These are phyloP conservation scores for Cosmia trapezina DNA, from an alignment of 2,888 invertebrate species.

Conservation along the genomic window DNA sequence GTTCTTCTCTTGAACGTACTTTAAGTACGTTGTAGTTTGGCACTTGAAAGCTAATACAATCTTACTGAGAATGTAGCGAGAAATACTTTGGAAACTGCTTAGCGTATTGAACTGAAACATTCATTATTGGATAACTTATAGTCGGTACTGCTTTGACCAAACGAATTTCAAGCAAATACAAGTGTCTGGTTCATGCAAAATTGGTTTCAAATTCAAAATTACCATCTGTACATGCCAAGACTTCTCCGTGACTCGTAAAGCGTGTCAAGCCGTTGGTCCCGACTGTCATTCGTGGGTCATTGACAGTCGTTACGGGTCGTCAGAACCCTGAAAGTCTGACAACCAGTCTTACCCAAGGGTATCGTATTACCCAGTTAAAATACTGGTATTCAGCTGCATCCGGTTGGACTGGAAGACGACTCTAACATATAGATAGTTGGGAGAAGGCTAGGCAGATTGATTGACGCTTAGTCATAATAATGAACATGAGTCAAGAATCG, in stretches of 20 bases:
- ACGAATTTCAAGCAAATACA: background rate
- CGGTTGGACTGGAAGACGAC: no score
- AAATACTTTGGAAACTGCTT: background rate
- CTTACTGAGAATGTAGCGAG: background rate
- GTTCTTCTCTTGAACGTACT: background rate
- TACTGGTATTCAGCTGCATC: no score
- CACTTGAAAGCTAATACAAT: conserved; percentile 2
- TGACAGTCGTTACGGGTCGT: no score
- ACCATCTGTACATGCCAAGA: no score
- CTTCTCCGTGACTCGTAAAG: no score
- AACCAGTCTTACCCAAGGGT: no score
- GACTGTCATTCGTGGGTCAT: no score
- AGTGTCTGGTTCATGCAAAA: background rate
- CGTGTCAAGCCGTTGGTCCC: no score
- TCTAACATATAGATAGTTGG: no score
- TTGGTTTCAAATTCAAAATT: background rate
- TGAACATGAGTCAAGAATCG: background rate
- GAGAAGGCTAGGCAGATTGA: background rate
- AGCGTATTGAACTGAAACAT: background rate
- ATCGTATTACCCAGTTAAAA: no score
- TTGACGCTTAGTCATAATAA: background rate
- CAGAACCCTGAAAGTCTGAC: no score
- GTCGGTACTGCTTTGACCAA: background rate
- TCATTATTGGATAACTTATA: background rate
- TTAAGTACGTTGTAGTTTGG: background rate